A percentile compares a stretch with the other conserved stretches of the same genome.
Evolutionary conservation across 2,797 vertebrate genomes (phyloP).

Genomic region (Vultur gryphus): DNA sequence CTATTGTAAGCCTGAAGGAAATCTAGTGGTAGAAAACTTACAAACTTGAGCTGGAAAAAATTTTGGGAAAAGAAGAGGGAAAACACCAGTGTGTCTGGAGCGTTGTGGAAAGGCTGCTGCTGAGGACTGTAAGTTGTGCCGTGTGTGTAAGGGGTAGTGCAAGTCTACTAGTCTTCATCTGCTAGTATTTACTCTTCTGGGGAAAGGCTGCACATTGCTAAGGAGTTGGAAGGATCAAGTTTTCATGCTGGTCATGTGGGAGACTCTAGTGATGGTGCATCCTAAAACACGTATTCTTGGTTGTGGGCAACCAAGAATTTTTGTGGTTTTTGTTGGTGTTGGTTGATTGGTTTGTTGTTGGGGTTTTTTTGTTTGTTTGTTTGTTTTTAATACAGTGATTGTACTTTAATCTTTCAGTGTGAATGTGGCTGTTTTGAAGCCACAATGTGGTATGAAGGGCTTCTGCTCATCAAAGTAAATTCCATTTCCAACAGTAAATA

Average conservation of each 20-base stretch:
- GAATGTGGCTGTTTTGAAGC: neutral
- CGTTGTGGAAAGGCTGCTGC: neutral
- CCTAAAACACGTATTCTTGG: neutral
- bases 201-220: accelerated
- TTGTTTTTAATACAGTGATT: neutral
- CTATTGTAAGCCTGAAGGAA: neutral
- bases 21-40: neutral
- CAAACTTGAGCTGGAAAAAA: neutral
- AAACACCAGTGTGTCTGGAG: neutral
- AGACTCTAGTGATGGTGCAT: neutral
- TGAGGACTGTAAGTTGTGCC: neutral
- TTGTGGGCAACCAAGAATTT: neutral
- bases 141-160: neutral
- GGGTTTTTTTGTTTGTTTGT: too few relatives aligned
- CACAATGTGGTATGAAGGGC: neutral
- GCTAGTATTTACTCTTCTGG: neutral
- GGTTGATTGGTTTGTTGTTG: neutral
- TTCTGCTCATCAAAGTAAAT: neutral
- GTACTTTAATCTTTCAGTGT: neutral
- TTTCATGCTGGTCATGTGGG: neutral
- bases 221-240: neutral
- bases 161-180: neutral
- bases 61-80: neutral
- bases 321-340: neutral
- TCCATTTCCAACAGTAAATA: neutral